A percentile compares a stretch with the other conserved stretches of the same genome.
Evolutionary conservation across 2,797 vertebrate species (phyloP).

Genomic region (Argentina silus): DNA sequence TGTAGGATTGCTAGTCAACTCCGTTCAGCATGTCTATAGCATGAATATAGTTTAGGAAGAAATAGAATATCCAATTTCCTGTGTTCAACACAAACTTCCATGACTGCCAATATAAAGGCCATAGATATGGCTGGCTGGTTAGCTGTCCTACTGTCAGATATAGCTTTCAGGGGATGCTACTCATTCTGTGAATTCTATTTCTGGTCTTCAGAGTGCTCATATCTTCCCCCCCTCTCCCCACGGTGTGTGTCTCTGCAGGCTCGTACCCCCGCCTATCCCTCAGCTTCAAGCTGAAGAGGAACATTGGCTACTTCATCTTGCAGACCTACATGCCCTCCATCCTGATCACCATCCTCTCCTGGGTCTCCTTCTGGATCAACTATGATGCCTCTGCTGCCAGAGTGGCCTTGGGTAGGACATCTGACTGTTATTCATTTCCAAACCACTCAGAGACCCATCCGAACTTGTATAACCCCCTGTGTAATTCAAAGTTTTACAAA

Average conservation of each 20-base stretch:
- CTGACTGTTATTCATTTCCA: too few species aligned
- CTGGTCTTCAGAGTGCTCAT: constrained; percentile 39
- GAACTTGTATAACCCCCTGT: too few species aligned
- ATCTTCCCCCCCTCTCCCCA: constrained; percentile 51
- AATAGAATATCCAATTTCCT: too few species aligned
- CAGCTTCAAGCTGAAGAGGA: constrained; percentile 98
- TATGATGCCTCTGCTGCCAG: constrained; percentile 98
- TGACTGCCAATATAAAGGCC: too few species aligned
- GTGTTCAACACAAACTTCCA: too few species aligned
- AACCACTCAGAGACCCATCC: too few species aligned
- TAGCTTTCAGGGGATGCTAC: constrained; percentile 45
- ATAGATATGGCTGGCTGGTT: too few species aligned
- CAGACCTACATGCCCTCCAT: constrained; percentile 99
- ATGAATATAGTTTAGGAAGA: too few species aligned
- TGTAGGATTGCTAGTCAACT: too few species aligned
- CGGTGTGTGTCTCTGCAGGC: constrained; percentile 73
- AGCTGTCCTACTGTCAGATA: constrained; percentile 20
- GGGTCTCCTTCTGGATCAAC: constrained; percentile 99
- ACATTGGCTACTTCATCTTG: constrained; percentile 99
- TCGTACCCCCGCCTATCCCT: constrained; percentile 97
- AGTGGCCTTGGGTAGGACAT: constrained; percentile 77
- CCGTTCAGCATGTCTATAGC: too few species aligned
- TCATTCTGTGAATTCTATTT: constrained; percentile 56
- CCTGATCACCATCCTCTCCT: constrained; percentile 98
- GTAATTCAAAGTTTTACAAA: too few species aligned